These are phyloP conservation scores for Melolontha melolontha DNA, from an alignment of 2,888 invertebrate species.

Conservation along the genomic window DNA sequence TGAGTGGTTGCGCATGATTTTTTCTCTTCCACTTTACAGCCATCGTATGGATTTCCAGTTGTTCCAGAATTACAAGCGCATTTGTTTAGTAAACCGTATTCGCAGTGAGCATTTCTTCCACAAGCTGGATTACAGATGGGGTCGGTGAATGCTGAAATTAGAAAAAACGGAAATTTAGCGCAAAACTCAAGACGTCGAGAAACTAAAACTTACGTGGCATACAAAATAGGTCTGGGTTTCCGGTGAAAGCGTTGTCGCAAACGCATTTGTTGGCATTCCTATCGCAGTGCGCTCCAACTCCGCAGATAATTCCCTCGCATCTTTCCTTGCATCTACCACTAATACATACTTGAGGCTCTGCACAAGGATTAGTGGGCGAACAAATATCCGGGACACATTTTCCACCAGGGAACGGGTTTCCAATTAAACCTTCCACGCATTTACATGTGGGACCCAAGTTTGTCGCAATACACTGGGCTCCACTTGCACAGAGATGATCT, in stretches of 20 bases:
- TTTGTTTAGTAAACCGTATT: constrained; percentile 80
- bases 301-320: constrained; percentile 88
- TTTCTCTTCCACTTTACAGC: constrained; percentile 78
- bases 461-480: constrained; percentile 88
- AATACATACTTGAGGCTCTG: constrained; percentile 84
- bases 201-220: constrained; percentile 84
- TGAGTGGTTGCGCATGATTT: constrained; percentile 50
- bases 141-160: constrained; percentile 76
- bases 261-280: constrained; percentile 84
- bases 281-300: constrained; percentile 89
- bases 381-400: constrained; percentile 85
- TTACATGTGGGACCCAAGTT: constrained; percentile 88
- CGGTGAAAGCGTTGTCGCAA: constrained; percentile 88
- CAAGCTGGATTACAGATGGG: constrained; percentile 86
- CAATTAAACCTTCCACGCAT: constrained; percentile 86
- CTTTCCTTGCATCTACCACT: constrained; percentile 89
- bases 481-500: constrained; percentile 81
- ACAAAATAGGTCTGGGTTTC: constrained; percentile 89
- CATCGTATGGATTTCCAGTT: constrained; percentile 88
- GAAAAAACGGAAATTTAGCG: constrained; percentile 46
- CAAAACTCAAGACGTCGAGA: neutral
- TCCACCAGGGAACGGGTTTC: constrained; percentile 94
- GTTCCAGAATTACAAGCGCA: constrained; percentile 89
- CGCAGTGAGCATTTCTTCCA: constrained; percentile 87
- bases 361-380: constrained; percentile 81